Evolutionary conservation across 2,888 invertebrate species (phyloP).

Genomic region (Trichogramma dendrolimi): DNA sequence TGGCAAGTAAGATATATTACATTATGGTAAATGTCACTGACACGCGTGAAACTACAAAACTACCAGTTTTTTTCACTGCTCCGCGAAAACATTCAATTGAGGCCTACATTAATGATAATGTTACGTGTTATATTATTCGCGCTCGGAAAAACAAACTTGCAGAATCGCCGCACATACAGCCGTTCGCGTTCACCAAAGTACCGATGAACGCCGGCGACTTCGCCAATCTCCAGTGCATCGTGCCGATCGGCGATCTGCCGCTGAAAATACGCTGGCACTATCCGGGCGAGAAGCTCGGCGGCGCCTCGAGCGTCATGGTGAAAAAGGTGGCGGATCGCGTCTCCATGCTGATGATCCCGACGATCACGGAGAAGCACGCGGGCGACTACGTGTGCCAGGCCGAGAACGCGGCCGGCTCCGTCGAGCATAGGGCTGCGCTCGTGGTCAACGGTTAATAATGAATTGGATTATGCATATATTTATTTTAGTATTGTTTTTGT

Average conservation of each 20-base stretch:
- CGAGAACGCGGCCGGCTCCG: conserved; percentile 51
- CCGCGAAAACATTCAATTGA: too few species aligned
- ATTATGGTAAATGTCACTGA: too few species aligned
- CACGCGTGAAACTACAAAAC: too few species aligned
- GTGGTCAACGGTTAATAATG: conserved; percentile 55
- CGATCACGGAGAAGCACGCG: conserved; percentile 57
- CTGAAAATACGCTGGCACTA: conserved; percentile 70
- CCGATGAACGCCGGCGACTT: conserved; percentile 61
- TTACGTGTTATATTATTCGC: too few species aligned
- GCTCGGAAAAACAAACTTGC: background rate
- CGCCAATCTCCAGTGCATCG: conserved; percentile 58
- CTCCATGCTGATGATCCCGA: conserved; percentile 65
- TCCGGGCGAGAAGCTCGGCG: conserved; percentile 49
- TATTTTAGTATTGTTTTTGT: conserved; percentile 12
- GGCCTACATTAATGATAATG: too few species aligned
- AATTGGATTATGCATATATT: conserved; percentile 14
- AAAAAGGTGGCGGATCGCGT: conserved; percentile 56
- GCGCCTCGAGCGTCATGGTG: conserved; percentile 48
- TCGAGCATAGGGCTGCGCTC: conserved; percentile 49
- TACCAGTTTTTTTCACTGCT: too few species aligned
- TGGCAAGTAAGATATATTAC: background rate
- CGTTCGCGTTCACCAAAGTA: conserved; percentile 50
- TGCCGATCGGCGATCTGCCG: conserved; percentile 69
- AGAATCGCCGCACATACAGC: conserved; percentile 44
- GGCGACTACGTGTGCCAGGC: conserved; percentile 55